Evolutionary conservation across 2,113 vertebrate genomes (phyloP).

Genomic region (Cavia porcellus): DNA sequence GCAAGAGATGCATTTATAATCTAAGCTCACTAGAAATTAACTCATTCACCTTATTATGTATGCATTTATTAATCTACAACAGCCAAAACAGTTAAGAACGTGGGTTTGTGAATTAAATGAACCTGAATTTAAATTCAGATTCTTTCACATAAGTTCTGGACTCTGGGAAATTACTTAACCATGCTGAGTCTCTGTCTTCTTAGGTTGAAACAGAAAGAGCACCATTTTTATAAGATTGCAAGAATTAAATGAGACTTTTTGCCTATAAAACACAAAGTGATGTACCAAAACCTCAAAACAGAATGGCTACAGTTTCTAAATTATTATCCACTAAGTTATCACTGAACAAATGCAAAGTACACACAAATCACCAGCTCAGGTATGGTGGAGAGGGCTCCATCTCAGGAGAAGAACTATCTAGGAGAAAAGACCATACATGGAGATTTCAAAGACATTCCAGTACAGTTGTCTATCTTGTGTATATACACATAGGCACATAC

Average conservation of each 20-base stretch:
- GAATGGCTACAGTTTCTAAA: neutral
- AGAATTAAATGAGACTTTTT: neutral
- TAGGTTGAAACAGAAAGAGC: neutral
- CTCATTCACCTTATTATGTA: neutral
- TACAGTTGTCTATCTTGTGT: no score
- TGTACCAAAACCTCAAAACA: neutral
- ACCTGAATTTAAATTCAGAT: neutral
- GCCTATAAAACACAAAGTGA: neutral
- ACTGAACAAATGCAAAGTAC: neutral
- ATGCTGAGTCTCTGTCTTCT: neutral
- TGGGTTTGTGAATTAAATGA: neutral
- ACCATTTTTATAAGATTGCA: neutral
- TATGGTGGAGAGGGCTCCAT: neutral
- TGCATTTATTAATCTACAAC: neutral
- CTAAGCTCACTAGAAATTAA: neutral
- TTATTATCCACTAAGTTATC: neutral
- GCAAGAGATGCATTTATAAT: accelerated
- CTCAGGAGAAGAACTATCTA: neutral
- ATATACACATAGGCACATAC: no score
- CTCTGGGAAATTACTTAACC: neutral
- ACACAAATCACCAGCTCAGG: neutral
- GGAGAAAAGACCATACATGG: neutral
- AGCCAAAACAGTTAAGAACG: neutral
- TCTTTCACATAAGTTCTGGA: neutral
- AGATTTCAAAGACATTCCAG: neutral